These are phyloP conservation scores for Dunckerocampus dactyliophorus DNA, from an alignment of 2,113 vertebrate species.

Conservation along the genomic window DNA sequence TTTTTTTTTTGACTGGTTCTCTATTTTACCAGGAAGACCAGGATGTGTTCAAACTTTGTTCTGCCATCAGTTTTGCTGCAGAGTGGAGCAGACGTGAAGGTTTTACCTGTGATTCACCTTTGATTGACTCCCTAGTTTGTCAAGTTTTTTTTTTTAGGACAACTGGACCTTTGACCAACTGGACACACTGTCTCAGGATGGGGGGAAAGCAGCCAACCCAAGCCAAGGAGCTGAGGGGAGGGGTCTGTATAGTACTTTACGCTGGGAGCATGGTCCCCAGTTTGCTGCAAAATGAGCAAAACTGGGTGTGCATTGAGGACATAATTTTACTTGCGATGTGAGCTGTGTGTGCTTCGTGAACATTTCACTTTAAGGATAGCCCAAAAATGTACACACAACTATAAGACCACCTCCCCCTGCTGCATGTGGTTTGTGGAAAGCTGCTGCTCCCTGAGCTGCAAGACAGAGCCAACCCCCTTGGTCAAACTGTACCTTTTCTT, in stretches of 20 bases:
- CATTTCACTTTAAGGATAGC: conserved; percentile 37
- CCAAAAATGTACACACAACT: conserved; percentile 11
- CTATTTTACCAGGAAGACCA: background rate
- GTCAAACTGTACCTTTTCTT: conserved; percentile 99
- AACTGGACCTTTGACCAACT: conserved; percentile 99
- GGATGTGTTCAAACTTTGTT: background rate
- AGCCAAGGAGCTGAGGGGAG: conserved; percentile 51
- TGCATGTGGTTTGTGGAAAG: conserved; percentile 70
- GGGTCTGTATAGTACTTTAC: conserved; percentile 17
- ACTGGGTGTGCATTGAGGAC: conserved; percentile 2
- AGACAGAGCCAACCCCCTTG: conserved; percentile 97
- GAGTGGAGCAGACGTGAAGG: conserved; percentile 64
- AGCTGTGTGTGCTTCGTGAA: conserved; percentile 7
- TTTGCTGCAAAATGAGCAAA: conserved; percentile 15
- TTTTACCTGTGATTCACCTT: conserved; percentile 74
- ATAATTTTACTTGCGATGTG: conserved; percentile 4
- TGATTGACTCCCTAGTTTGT: conserved; percentile 85
- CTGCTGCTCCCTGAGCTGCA: conserved; percentile 87
- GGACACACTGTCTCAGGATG: conserved; percentile 92
- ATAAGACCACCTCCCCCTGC: conserved; percentile 65
- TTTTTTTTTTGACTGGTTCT: conserved; percentile 13
- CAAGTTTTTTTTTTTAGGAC: conserved; percentile 85
- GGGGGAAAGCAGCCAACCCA: conserved; percentile 80
- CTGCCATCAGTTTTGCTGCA: conserved; percentile 81
- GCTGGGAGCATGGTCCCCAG: conserved; percentile 11